These are phyloP conservation scores for Cheilosia urbana DNA, from an alignment of 2,888 invertebrate species.

Conservation along the genomic window DNA sequence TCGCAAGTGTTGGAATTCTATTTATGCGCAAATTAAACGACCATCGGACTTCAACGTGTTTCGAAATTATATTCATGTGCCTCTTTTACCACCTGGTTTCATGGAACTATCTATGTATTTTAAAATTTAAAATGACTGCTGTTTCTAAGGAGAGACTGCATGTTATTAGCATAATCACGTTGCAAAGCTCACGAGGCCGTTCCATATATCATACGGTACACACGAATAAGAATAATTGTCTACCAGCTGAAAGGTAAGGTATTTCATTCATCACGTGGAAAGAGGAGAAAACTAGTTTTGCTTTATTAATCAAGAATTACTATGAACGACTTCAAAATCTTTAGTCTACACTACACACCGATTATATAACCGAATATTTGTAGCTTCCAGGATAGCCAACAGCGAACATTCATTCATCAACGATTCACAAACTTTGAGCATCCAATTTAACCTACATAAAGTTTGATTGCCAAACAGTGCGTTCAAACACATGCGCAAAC, in stretches of 20 bases:
- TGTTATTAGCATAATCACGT: not conserved
- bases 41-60: too few species aligned
- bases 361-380: not conserved
- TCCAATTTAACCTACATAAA: not conserved
- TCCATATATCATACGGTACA: not conserved
- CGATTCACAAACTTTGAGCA: not conserved
- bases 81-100: too few species aligned
- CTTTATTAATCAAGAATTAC: not conserved
- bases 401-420: not conserved
- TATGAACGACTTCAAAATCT: not conserved
- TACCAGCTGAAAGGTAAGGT: not conserved
- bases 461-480: not conserved
- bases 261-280: not conserved
- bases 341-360: not conserved
- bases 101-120: not conserved
- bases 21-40: too few species aligned
- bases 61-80: too few species aligned
- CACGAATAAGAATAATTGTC: not conserved
- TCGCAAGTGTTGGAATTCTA: too few species aligned
- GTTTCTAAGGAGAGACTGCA: not conserved
- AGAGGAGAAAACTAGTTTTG: not conserved
- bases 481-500: too few species aligned
- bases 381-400: not conserved
- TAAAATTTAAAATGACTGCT: not conserved
- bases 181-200: constrained; percentile 1